Conservation (phyloP, 2,888 invertebrate species). For the Andricus quercusramuli region DNA sequence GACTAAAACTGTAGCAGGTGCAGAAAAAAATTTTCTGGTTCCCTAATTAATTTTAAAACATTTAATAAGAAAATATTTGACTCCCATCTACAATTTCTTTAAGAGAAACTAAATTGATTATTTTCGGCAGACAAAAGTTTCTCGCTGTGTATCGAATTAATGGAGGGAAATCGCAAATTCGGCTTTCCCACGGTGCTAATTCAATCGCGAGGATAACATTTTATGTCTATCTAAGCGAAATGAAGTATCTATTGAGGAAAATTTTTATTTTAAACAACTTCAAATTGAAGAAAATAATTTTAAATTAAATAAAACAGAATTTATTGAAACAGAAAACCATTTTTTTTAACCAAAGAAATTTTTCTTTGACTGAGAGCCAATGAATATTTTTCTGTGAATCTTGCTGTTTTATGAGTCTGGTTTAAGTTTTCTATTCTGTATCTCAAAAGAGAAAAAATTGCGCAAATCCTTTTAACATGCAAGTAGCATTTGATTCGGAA, state of each 20-base stretch:
- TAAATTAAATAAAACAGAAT: too few relatives aligned
- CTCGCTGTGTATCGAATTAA: not conserved
- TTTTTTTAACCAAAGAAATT: too few relatives aligned
- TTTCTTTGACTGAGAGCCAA: too few relatives aligned
- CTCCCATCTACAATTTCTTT: not conserved
- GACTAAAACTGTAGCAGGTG: constrained; percentile 7
- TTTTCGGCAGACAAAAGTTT: not conserved
- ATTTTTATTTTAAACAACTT: too few relatives aligned
- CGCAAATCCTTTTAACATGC: constrained; percentile 15
- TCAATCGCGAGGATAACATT: constrained; percentile 33
- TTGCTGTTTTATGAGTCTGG: too few relatives aligned
- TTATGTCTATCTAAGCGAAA: constrained; percentile 8
- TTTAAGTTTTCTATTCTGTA: not conserved
- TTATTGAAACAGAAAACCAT: too few relatives aligned
- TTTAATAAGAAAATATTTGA: not conserved
- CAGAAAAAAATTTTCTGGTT: not conserved
- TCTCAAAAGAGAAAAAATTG: constrained; percentile 3
- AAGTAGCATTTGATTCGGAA: constrained; percentile 50
- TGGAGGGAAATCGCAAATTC: not conserved
- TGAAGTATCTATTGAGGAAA: not conserved
- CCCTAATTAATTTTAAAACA: not conserved
- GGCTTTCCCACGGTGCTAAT: constrained; percentile 10
- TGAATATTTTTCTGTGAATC: too few relatives aligned
- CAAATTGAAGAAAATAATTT: too few relatives aligned
- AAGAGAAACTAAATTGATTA: not conserved